Evolutionary conservation across 2,113 vertebrate genomes (phyloP), one percentile per base, ranked within the genome.

Genomic region (Rhabdornis inornatus): DNA sequence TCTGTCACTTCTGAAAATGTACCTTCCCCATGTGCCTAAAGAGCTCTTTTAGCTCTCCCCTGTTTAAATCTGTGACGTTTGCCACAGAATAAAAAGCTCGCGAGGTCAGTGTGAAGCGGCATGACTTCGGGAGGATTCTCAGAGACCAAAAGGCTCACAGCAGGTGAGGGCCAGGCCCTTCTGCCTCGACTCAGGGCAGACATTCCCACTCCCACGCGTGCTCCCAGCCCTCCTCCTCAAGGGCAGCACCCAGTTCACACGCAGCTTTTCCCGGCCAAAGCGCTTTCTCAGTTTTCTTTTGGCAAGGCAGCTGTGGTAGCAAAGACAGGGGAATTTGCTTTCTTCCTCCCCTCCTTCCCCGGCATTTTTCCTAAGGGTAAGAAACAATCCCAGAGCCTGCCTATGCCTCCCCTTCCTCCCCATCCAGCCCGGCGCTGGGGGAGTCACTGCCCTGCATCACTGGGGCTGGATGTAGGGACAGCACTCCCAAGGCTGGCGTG

Each of bases 251-350:
- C 8, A 2, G 31, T 60, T 87, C 74, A 9, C 47, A n/a, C 1
- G 0, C 2, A 3, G 60, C 61, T 87, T 70, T 75, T 27, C 69
- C 56, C 1, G 9, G 13, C 33, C 61, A 6, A 70, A 77, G 19
- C 0, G 11, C 47, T 71, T 37, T 77, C 90, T 57, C 33, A 1
- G 13, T 75, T 78, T 68, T 79, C 30, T 75, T 78, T 89, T 47
- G 78, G 64, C 61, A 44, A 71, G 57, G 52, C 49, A 75, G 56
- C 78, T 82, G 81, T 15, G 47, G 81, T 11, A 84, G 84, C 40
- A 56, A 66, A 61, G 35, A 84, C 17, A 37, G 65, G 85, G 47
- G 87, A 95, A 84, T 92, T 82, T 64, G 25, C 37, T 94, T 92
- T 87, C 82, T 92, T 87, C 66, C 74, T 92, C 24, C 37, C 9